Conservation (phyloP, 1,140 invertebrate species). For the Rhyacophila brunnea region DNA sequence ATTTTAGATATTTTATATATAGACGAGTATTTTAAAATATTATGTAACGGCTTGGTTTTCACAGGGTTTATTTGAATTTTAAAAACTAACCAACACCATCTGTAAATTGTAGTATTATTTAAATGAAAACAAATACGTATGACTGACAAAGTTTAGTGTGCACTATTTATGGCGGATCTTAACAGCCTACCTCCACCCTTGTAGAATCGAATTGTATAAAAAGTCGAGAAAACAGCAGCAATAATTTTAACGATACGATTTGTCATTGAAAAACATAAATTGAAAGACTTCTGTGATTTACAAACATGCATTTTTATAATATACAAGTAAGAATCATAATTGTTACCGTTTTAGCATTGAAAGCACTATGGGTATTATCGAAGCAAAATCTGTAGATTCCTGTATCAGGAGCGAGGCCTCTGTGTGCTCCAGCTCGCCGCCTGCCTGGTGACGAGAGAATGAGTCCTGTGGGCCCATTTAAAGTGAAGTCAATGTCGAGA, state of each 20-base stretch:
- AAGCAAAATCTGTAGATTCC: slow-evolving; percentile 82
- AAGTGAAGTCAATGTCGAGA: slow-evolving; percentile 72
- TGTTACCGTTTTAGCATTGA: slow-evolving; percentile 72
- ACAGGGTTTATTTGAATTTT: too few species aligned
- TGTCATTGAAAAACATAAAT: not conserved
- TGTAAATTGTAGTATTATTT: too few species aligned
- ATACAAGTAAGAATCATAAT: too few species aligned
- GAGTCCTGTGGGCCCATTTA: slow-evolving; percentile 63
- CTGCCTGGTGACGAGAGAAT: slow-evolving; percentile 67
- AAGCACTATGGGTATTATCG: slow-evolving; percentile 78
- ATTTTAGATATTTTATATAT: too few species aligned
- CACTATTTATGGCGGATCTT: too few species aligned
- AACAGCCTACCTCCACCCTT: not conserved
- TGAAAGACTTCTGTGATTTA: not conserved
- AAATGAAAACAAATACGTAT: too few species aligned
- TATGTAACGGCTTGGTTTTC: too few species aligned
- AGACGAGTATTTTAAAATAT: not conserved
- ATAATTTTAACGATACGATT: not conserved
- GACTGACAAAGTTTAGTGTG: too few species aligned
- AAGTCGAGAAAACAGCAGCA: not conserved
- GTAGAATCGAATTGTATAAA: not conserved
- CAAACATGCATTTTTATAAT: not conserved
- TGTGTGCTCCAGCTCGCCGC: slow-evolving; percentile 69
- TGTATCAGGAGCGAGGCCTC: slow-evolving; percentile 52
- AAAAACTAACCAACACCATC: too few species aligned